Percentiles rank a stretch among this genome's conserved stretches.
Evolutionary conservation across 2,113 vertebrate genomes (phyloP).

Genomic region (Bubo blakistoni): DNA sequence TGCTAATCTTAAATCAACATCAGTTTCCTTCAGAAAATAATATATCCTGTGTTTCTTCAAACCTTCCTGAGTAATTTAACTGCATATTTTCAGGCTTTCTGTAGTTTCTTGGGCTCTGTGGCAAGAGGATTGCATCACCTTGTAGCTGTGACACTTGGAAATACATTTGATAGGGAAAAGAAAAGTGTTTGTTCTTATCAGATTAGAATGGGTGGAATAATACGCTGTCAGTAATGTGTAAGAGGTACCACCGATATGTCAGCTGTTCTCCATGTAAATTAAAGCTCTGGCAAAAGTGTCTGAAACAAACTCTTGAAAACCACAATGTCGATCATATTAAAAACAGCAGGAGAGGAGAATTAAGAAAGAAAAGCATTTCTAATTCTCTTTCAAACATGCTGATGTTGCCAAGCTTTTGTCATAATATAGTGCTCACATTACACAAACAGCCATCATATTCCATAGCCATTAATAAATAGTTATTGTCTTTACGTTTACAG

Average conservation of each 20-base stretch:
- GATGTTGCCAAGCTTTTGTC: conserved; percentile 78
- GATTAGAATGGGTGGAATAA: conserved; percentile 23
- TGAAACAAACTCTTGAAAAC: conserved; percentile 71
- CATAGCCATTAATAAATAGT: conserved; percentile 70
- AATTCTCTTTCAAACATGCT: conserved; percentile 76
- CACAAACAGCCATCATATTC: conserved; percentile 69
- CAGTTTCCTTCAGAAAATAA: conserved; percentile 23
- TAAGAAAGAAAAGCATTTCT: conserved; percentile 82
- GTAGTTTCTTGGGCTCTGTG: neutral
- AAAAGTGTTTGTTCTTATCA: conserved; percentile 37
- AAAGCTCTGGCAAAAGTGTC: conserved; percentile 72
- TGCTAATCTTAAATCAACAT: neutral
- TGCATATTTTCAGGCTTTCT: neutral
- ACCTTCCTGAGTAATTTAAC: neutral
- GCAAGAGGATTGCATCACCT: conserved; percentile 33
- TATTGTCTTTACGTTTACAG: conserved; percentile 71
- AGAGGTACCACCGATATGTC: conserved; percentile 46
- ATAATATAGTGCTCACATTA: conserved; percentile 72
- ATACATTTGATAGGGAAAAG: conserved; percentile 8
- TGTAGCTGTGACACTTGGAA: conserved; percentile 19
- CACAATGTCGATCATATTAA: conserved; percentile 79
- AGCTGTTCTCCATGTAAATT: conserved; percentile 74
- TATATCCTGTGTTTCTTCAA: neutral
- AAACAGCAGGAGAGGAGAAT: conserved; percentile 79
- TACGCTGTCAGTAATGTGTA: neutral